Evolutionary conservation across 2,113 vertebrate species (phyloP), one percentile per base, ranked within the genome.

Genomic region (Chiloscyllium plagiosum): DNA sequence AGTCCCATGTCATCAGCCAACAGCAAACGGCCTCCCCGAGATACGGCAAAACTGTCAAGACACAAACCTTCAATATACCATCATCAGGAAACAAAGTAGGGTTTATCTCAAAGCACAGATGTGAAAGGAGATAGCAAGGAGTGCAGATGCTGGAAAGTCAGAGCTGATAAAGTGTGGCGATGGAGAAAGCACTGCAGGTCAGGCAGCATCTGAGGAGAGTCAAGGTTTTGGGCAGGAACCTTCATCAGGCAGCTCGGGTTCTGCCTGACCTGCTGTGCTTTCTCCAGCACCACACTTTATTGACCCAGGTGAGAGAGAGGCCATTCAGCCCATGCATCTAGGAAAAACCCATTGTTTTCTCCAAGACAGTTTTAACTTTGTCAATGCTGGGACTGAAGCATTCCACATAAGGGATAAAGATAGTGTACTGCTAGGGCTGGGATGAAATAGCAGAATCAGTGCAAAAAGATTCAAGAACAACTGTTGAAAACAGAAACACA

Each of bases 1-100:
- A 99, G 97, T 42, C 99, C 99, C 99, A 99, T 99, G 97, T 99
- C 99, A 96, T 99, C 99, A 0, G 99, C 99, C 10, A 99, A 97
- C 4, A 99, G 99, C 96, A 99, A 97, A 50, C 99, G 99, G 78
- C 99, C 99, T 33, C 98, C 97, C 96, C 97, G 98, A 0, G 97
- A 98, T 96, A 99, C 97, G 1, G 99, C 99, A 96, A 98, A 99
- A 97, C 99, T 99, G 97, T 96, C 96, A 96, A 47, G 52, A 95
- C n/a, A 56, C 17, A 92, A 37, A 92, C 33, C 13, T n/a, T 26
- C 50, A 89, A 56, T 24, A 7, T 20, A 86, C 86, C 22, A 56
- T 50, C 22, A 50, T 6, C 47, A 87, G 22, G 85, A 52, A 52
- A 22, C 47, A 80, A 4, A 24, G 19, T 19, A 20, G 24, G 26